These are phyloP conservation scores for Drosophila santomea DNA, from an alignment of 1,140 invertebrate genomes.

Conservation along the genomic window DNA sequence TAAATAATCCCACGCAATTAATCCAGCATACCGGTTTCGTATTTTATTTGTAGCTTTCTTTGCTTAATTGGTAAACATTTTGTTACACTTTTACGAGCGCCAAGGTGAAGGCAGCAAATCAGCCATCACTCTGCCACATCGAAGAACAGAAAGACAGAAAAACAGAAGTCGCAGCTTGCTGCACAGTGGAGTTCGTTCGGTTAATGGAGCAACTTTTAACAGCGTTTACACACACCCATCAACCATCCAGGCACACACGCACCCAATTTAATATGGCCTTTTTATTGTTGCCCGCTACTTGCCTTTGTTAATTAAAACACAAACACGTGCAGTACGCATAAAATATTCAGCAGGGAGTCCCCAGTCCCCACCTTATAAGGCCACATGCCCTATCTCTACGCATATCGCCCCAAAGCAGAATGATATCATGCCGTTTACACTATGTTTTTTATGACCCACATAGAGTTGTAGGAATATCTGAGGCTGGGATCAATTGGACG, in stretches of 20 bases:
- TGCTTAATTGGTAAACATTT: constrained; percentile 83
- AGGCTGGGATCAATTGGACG: constrained; percentile 3
- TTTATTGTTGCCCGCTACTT: constrained; percentile 71
- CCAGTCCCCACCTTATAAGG: constrained; percentile 18
- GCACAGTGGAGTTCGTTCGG: constrained; percentile 32
- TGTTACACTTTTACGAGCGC: constrained; percentile 76
- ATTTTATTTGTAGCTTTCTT: constrained; percentile 52
- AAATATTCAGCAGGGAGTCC: constrained; percentile 68
- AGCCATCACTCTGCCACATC: constrained; percentile 15
- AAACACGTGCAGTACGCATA: constrained; percentile 77
- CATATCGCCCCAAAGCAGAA: constrained; percentile 15
- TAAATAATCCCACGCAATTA: constrained; percentile 80
- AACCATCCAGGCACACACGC: constrained; percentile 26
- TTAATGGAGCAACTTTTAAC: constrained; percentile 64
- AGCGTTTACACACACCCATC: constrained; percentile 42
- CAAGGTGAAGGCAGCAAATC: constrained; percentile 70
- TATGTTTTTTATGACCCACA: constrained; percentile 11
- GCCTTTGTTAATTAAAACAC: constrained; percentile 81
- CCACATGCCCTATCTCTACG: constrained; percentile 5
- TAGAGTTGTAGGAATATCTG: constrained; percentile 28
- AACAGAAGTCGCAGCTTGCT: constrained; percentile 44
- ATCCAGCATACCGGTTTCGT: constrained; percentile 53
- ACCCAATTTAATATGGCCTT: constrained; percentile 70
- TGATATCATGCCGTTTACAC: constrained; percentile 36
- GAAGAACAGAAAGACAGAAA: constrained; percentile 17